Base-by-base conservation (phyloP, 2,888 invertebrate species). In the Rhorus exstirpatorius region DNA sequence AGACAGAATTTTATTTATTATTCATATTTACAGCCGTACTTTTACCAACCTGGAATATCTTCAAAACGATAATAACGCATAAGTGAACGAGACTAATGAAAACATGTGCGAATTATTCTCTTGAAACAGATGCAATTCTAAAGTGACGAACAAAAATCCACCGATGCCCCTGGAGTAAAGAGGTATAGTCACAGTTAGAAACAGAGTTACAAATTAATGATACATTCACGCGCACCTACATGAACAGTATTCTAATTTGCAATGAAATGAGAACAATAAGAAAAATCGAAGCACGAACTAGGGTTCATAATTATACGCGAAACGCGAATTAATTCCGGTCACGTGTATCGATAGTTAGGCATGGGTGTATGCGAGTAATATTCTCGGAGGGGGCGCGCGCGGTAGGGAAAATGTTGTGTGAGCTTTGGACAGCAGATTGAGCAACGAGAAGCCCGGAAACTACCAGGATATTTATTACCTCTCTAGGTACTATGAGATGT, bases 381-480 rank as follows among this genome's bases (percentile, higher is more conserved):
- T 70, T 31, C 35, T 44, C 31, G 21, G 65, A 38, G 53, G 71
- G 24, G 55, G 26, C 44, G 76, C 67, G 65, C 76, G 82, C 71
- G 75, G 74, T 67, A 67, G 71, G 63, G 68, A 82, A 82, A 74
- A 38, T 58, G 76, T 67, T 76, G 70, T 21, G 26, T 60, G 71
- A 46, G 51, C 76, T 75, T 71, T 75, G 10, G 74, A 79, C 71
- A 58, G 75, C 65, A 12, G 51, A 35, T 65, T 46, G 67, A 53
- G 71, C 31, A 41, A 24, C 65, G 75, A 46, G 67, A 76, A 38
- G 60, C 46, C 46, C 65, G 65, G 51, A 44, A 79, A 65, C 58
- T 53, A 60, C 65, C 38, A 44, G 58, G 65, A 83, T 71, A 83
- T 76, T 76, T 83, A 83, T 79, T 76, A 83, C 65, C 80, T 70